Conservation (phyloP, 2,888 invertebrate species). For the Heliconius erato region DNA sequence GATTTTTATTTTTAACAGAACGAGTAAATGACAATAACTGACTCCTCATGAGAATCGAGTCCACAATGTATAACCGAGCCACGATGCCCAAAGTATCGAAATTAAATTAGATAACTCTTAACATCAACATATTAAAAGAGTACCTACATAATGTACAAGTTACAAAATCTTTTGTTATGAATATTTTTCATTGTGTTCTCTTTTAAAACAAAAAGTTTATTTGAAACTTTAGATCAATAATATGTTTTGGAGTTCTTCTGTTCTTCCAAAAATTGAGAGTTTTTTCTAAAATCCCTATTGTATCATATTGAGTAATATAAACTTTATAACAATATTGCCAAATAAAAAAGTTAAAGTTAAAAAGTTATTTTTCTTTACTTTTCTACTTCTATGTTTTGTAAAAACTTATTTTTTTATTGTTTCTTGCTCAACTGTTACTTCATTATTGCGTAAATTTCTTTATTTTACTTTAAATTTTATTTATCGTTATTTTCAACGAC, state of each 20-base stretch:
- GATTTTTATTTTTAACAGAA: too few relatives aligned
- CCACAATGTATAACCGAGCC: background rate
- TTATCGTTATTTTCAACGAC: background rate
- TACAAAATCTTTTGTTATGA: background rate
- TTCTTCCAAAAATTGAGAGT: background rate
- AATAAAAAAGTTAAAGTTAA: background rate
- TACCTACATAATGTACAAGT: background rate
- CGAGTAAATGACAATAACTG: background rate
- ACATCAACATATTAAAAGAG: background rate
- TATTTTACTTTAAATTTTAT: background rate
- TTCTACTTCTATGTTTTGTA: background rate
- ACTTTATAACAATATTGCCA: background rate
- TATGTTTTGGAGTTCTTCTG: background rate
- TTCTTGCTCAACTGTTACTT: conserved; percentile 16
- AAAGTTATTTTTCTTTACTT: background rate
- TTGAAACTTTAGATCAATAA: conserved; percentile 9
- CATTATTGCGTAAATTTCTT: conserved; percentile 16
- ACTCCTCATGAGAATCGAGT: background rate
- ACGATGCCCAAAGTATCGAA: background rate
- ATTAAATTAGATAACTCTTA: background rate
- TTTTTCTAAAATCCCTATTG: background rate
- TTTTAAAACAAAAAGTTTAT: conserved; percentile 4
- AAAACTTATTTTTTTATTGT: background rate
- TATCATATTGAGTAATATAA: conserved; percentile 3
- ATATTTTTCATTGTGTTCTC: background rate